Base-by-base conservation (phyloP, 2,888 invertebrate species). In the Diaphora mendica region DNA sequence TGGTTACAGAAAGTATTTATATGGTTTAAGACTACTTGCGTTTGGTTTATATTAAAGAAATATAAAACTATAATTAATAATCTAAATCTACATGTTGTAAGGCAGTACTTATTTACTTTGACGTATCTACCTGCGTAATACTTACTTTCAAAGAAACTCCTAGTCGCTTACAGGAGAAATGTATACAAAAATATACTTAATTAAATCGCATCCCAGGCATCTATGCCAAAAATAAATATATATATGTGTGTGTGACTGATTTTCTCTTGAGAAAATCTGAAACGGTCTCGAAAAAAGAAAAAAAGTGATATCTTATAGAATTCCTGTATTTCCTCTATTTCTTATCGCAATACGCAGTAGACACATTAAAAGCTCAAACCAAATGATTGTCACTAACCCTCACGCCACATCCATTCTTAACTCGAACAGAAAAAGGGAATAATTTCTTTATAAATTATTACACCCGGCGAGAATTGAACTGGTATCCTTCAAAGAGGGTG, bases 371-470 rank as follows among this genome's bases (percentile, higher is more conserved):
- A 75, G n/a, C 68, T 64, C 64, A 59, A 64, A 39, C 30, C 44
- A 72, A 75, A 77, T 78, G 48, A 76, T 80, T 75, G 79, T 83
- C 84, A 78, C 71, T 26, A 71, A 81, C 80, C 79, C 83, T 83
- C 82, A 85, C 80, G 79, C 80, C 79, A 85, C 75, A 69, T 64
- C 81, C 85, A 86, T 87, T 82, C 82, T 85, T 77, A 82, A 80
- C 78, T 85, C 83, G 73, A 78, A 68, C 84, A 83, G 84, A 88
- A 91, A 91, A 91, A 91, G 88, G 85, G 92, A 92, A 96, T 96
- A 97, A 96, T 96, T 96, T 96, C 96, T 96, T 85, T 96, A 96
- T 96, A 96, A 97, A 96, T 96, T 96, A 96, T 96, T 96, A 95
- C 96, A 93, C 92, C 88, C 93, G 93, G 95, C 96, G 95, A 96